Base-by-base conservation (phyloP, 2,797 vertebrate species). In the Triplophysa bombifrons region DNA sequence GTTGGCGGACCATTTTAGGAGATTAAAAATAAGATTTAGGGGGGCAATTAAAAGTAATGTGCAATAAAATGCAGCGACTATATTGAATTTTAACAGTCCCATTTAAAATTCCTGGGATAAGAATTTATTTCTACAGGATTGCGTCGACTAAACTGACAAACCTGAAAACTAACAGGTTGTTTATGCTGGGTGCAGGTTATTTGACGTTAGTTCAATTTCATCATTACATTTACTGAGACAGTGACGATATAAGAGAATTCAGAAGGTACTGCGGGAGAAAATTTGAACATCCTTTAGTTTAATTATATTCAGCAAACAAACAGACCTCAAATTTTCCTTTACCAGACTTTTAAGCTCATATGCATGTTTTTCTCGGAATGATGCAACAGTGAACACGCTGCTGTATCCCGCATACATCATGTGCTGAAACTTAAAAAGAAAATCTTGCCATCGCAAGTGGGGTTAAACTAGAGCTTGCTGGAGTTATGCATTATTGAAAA, bases 401-500 rank as follows among this genome's bases (percentile, higher is more conserved):
- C 61, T 9, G 1, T 17, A 17, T 4, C 58, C 58, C 25, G 14
- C 25, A 16, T 61, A 27, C 27, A 30, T 61, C 27, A 30, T 16
- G 30, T 27, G 46, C 22, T 30, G 11, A 68, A 68, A 68, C 38
- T 38, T 69, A 50, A 13, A 14, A 77, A 41, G 44, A 12, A 46
- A 46, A 46, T 12, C 66, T 66, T 41, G n/a, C 22, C 2, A n/a
- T 10, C 2, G 41, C 41, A 41, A n/a, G 13, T 34, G 19, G 14
- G 61, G 30, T 38, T 64, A 64, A 38, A 64, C 30, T 19, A 38
- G 0, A 63, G 76, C 22, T 20, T 22, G 38, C 14, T 25, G 8
- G 34, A 63, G 56, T 63, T 63, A 61, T 78, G 56, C 56, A 78
- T 78, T 78, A 78, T 76, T 71, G 44, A 60, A 53, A n/a, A 51